These are phyloP conservation scores for Bolinopsis microptera DNA, from an alignment of 37 sponge, comb jelly and placozoan species.

Conservation along the genomic window DNA sequence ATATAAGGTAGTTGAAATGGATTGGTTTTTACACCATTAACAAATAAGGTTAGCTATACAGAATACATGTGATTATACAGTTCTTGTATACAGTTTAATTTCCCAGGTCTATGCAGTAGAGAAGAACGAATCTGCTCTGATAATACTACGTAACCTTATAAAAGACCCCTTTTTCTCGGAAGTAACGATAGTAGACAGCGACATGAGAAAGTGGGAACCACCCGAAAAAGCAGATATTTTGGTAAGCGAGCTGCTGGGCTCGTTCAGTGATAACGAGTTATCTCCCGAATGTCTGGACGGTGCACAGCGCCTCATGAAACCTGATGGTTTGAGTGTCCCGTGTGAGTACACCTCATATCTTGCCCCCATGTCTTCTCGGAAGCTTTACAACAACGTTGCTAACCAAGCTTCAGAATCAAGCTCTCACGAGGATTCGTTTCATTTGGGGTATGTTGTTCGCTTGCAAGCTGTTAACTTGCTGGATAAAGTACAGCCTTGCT, in stretches of 20 bases:
- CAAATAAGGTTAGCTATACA: too few relatives aligned
- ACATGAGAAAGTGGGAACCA: conserved; percentile 94
- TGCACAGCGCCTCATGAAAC: conserved; percentile 89
- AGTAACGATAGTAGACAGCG: conserved; percentile 82
- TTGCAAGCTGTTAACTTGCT: conserved; percentile 74
- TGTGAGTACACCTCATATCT: conserved; percentile 88
- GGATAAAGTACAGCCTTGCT: conserved; percentile 77
- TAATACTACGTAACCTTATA: conserved; percentile 80
- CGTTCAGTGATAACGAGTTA: conserved; percentile 99
- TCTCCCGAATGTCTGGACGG: conserved; percentile 99
- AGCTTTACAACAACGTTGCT: conserved; percentile 77
- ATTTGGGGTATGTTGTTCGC: conserved; percentile 92
- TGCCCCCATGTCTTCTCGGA: conserved; percentile 82
- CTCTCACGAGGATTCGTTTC: conserved; percentile 73
- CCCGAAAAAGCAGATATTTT: conserved; percentile 94
- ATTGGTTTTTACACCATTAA: too few relatives aligned
- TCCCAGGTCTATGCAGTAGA: conserved; percentile 90
- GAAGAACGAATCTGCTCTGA: conserved; percentile 94
- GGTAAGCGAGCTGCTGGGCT: conserved; percentile 97
- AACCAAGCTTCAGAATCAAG: neutral
- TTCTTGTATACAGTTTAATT: too few relatives aligned
- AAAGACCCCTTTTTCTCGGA: conserved; percentile 76
- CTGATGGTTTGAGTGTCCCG: conserved; percentile 91
- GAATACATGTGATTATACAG: too few relatives aligned
- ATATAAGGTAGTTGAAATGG: too few relatives aligned